These are phyloP conservation scores for Sorex araneus DNA, from an alignment of 2,113 vertebrate genomes.

Conservation along the genomic window DNA sequence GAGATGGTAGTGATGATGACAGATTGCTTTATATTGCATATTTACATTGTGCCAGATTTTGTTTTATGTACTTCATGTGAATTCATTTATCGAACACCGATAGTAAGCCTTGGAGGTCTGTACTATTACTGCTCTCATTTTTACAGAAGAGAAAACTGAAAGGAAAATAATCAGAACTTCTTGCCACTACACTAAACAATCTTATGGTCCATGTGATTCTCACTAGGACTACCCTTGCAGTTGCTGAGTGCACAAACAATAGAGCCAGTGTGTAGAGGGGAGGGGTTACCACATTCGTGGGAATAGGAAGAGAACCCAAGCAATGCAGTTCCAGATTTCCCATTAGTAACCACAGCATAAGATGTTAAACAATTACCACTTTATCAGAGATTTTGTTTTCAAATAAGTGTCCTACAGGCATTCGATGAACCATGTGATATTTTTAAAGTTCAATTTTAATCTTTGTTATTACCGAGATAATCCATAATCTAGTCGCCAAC, in stretches of 20 bases:
- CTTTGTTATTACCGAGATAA: slow-evolving; percentile 21
- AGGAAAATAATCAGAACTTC: not conserved
- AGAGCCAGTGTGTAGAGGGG: not conserved
- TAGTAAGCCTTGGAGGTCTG: not conserved
- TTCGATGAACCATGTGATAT: not conserved
- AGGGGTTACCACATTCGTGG: not conserved
- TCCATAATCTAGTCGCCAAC: not conserved
- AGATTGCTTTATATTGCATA: not conserved
- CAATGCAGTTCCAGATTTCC: not conserved
- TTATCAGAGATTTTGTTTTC: not conserved
- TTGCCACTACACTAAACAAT: not conserved
- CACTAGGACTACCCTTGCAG: not conserved
- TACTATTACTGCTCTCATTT: not conserved
- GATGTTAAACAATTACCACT: not conserved
- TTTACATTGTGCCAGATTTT: not conserved
- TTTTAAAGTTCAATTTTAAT: slow-evolving; percentile 14
- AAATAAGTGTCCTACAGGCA: not conserved
- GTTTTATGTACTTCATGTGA: not conserved
- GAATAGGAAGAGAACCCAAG: not conserved
- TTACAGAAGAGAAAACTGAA: not conserved
- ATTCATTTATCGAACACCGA: not conserved
- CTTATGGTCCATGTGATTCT: not conserved
- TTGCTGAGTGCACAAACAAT: not conserved
- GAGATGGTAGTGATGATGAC: not conserved
- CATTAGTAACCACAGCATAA: not conserved